Conservation (phyloP, 2,113 vertebrate species). For the Pachyramphus minor region DNA sequence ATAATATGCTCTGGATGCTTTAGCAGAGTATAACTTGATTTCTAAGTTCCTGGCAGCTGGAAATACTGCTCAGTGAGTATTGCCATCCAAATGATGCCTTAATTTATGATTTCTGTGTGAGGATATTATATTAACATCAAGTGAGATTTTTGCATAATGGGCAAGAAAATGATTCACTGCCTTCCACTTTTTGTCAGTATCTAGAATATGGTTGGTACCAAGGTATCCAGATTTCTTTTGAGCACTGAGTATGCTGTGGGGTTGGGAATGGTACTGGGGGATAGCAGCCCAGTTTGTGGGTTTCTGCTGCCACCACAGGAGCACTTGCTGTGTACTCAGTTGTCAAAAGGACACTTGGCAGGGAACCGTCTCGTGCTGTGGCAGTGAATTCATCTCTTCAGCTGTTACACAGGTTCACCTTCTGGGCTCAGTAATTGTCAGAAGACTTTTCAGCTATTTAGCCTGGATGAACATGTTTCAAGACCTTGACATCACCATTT, state of each 20-base stretch:
- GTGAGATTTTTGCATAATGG: background rate
- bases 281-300: background rate
- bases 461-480: rapidly evolving
- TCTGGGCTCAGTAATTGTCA: background rate
- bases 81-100: background rate
- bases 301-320: background rate
- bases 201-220: background rate
- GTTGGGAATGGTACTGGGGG: background rate
- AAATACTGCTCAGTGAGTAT: background rate
- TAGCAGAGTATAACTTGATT: background rate
- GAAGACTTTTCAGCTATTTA: background rate
- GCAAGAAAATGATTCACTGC: background rate
- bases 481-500: background rate
- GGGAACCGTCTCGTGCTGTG: background rate
- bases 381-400: background rate
- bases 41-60: background rate
- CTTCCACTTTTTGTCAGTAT: background rate
- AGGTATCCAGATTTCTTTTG: background rate
- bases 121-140: background rate
- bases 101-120: background rate
- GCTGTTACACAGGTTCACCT: background rate
- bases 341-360: background rate
- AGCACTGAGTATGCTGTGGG: background rate
- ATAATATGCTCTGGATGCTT: background rate
- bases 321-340: background rate